A percentile compares a stretch with the other conserved stretches of the same genome.
Conservation (phyloP, 1,140 invertebrate species). For the Metopolophium dirhodum region DNA sequence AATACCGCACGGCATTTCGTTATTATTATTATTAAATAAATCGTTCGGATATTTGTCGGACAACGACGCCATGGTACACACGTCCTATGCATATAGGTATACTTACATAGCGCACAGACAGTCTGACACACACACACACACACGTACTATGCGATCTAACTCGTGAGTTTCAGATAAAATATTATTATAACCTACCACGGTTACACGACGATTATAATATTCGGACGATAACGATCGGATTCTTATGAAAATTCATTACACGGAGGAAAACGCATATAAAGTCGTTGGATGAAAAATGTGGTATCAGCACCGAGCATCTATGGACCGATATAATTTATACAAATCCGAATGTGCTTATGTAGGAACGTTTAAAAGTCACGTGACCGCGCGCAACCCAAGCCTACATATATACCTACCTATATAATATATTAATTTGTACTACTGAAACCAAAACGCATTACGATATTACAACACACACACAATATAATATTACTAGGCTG, state of each 20-base stretch:
- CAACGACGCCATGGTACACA: not conserved
- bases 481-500: not conserved
- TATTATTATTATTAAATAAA: constrained; percentile 10
- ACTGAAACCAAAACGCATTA: not conserved
- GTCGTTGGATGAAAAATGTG: constrained; percentile 12
- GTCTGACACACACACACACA: not conserved
- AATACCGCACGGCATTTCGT: not conserved
- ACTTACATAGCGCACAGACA: not conserved
- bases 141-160: not conserved
- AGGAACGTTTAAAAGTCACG: not conserved
- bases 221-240: constrained; percentile 29
- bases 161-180: not conserved
- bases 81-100: not conserved
- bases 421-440: constrained; percentile 10
- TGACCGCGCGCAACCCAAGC: not conserved
- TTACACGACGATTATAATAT: constrained; percentile 28
- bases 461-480: not conserved
- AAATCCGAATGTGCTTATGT: not conserved
- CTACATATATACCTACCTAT: not conserved
- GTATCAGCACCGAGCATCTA: not conserved
- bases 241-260: constrained; percentile 40
- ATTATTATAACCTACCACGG: constrained; percentile 18
- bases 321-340: constrained; percentile 1
- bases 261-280: constrained; percentile 16
- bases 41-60: not conserved